A percentile compares a stretch with the other conserved stretches of the same genome.
phyloP scores from a whole-genome alignment of 2,113 vertebrate species.

The Meriones unguiculatus region DNA sequence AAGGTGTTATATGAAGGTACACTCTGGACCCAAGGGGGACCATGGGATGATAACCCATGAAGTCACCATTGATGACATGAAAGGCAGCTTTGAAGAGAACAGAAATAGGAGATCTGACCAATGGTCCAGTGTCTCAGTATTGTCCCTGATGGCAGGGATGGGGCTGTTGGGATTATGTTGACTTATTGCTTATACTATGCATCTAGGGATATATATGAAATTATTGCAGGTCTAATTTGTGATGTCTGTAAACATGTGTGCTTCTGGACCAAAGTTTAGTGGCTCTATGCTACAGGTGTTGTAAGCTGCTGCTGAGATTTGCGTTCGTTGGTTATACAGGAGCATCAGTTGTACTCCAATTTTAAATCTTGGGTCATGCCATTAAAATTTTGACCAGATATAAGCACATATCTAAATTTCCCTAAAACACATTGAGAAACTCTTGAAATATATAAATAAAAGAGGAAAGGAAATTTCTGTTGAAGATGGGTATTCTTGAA shows the following conservation, averaged over 20 bases:
- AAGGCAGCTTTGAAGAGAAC: background rate
- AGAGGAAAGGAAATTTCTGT: background rate
- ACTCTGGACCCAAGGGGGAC: background rate
- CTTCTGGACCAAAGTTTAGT: background rate
- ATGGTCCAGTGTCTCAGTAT: too few species aligned
- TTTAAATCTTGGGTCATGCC: accelerated
- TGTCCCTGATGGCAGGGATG: accelerated
- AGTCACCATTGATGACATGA: too few species aligned
- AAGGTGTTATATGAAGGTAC: background rate
- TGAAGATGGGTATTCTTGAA: background rate
- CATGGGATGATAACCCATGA: accelerated
- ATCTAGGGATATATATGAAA: background rate
- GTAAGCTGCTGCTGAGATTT: background rate
- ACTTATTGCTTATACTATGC: accelerated
- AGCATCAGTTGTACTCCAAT: too few species aligned
- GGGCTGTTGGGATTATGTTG: background rate
- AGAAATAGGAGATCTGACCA: accelerated
- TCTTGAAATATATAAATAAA: background rate
- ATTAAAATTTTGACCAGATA: background rate
- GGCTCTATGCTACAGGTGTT: accelerated
- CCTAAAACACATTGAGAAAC: background rate
- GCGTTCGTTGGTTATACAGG: accelerated
- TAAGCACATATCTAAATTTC: background rate
- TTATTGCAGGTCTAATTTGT: background rate
- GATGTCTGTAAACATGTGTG: accelerated